Evolutionary conservation across 2,797 vertebrate species (phyloP), one percentile per base, ranked within the genome.

Genomic region (Brachyalestes nurse): DNA sequence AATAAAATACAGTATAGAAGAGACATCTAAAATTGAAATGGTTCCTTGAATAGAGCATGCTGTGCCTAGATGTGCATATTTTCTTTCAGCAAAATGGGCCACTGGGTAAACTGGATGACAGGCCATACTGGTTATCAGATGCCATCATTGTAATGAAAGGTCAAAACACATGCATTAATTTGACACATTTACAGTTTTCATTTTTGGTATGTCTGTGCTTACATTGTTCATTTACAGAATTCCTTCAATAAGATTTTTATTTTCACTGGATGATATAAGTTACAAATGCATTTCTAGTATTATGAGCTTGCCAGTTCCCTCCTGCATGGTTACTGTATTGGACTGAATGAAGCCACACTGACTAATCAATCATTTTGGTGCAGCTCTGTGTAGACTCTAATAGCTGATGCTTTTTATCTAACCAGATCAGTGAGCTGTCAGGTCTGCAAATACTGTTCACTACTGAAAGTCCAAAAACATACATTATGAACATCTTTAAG

Each of bases 341-440:
- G 75, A 58, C 75, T 42, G 74, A 66, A 40, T 38, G 60, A 78
- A 77, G 69, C 61, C 60, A 45, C n/a, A 75, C 71, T 66, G 69
- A 69, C 71, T 70, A 73, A 58, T 73, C 62, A 34, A 72, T 74
- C 75, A 73, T 82, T 53, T 78, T 38, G n/a, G 45, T 61, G 62
- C 71, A 82, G 70, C 70, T 78, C 42, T 12, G 4, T 74, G 42
- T 51, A 82, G 73, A 82, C 53, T 60, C 40, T 1, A 42, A 49
- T 10, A 73, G 45, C 70, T 25, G 65, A 76, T 49, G 45, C 61
- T 75, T 65, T 65, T 47, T 12, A 9, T 19, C 45, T 70, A 51
- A 60, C 53, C 72, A 61, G 65, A 62, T 70, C 57, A 72, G 45
- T 53, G 42, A n/a, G 49, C 28, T n/a, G 25, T 55, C 38, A 58